Base-by-base conservation (phyloP, 2,888 invertebrate species). In the Junonia oenone region DNA sequence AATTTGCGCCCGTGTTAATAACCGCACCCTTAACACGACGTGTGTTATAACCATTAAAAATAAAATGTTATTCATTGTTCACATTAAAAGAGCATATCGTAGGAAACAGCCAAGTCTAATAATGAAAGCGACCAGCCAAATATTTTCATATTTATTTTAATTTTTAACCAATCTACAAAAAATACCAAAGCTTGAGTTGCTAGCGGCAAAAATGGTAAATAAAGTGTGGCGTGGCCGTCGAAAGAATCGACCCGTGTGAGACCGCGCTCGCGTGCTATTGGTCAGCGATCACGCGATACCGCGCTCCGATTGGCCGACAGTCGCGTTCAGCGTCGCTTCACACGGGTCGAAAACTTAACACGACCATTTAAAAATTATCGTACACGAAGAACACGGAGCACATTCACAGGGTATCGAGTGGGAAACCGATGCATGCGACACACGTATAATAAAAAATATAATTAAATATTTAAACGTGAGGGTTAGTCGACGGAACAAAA, bases 51-150 rank as follows among this genome's bases (percentile, higher is more conserved):
- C 60, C 63, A 58, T 54, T 27, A 51, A 51, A 51, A 33, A 45
- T 55, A 58, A 55, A 45, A 61, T 45, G 65, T 67, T 65, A 64
- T 54, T 55, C 2, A 13, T 43, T 6, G 67, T 68, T n/a, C 75
- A 81, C 78, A 79, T 71, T 68, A 74, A 72, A 69, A 73, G 76
- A 81, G 81, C 78, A 72, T 72, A 72, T 75, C 68, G 70, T 65
- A 75, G 68, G 71, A 74, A 80, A 80, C 86, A 86, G 83, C 84
- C 84, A 83, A 79, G 69, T 78, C 82, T 85, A 83, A 75, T 62
- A 66, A 74, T 68, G 68, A 72, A 83, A 86, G 84, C 85, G 83
- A 81, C 81, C 86, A 81, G 81, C 83, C 86, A 83, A 83, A 84
- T 82, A 82, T 85, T 82, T 75, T 52, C 31, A 47, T 54, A 35